phyloP scores from a whole-genome alignment of 2,113 vertebrate species.

The Chionomys nivalis region DNA sequence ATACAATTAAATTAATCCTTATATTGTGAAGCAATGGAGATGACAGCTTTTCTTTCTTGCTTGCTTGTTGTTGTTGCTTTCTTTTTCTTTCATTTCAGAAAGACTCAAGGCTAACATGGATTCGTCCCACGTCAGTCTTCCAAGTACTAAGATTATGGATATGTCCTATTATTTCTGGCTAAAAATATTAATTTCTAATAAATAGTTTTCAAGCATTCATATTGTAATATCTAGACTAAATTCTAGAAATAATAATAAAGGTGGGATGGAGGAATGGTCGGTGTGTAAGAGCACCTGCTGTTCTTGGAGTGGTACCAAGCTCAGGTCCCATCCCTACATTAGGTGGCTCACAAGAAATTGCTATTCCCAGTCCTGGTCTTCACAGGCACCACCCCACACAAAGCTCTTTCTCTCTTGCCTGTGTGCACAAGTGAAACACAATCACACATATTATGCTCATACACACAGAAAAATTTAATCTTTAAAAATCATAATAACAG shows the following conservation, averaged over 20 bases:
- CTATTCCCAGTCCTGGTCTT: neutral
- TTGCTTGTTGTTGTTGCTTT: neutral
- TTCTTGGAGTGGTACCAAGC: neutral
- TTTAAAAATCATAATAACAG: neutral
- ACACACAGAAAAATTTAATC: neutral
- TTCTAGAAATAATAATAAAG: conserved; percentile 7
- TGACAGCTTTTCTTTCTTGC: neutral
- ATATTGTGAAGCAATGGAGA: neutral
- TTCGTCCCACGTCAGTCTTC: neutral
- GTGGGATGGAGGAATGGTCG: no score
- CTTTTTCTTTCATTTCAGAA: neutral
- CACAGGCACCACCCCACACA: neutral
- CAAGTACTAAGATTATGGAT: neutral
- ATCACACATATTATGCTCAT: no score
- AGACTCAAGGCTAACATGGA: neutral
- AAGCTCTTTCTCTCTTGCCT: no score
- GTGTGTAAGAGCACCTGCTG: no score
- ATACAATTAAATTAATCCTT: neutral
- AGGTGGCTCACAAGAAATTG: no score
- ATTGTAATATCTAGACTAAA: neutral
- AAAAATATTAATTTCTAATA: neutral
- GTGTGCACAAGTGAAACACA: neutral
- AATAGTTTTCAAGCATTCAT: neutral
- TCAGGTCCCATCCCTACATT: neutral
- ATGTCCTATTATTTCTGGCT: no score